phyloP scores from a whole-genome alignment of 2,797 vertebrate genomes.

The Acrocephalus scirpaceus region DNA sequence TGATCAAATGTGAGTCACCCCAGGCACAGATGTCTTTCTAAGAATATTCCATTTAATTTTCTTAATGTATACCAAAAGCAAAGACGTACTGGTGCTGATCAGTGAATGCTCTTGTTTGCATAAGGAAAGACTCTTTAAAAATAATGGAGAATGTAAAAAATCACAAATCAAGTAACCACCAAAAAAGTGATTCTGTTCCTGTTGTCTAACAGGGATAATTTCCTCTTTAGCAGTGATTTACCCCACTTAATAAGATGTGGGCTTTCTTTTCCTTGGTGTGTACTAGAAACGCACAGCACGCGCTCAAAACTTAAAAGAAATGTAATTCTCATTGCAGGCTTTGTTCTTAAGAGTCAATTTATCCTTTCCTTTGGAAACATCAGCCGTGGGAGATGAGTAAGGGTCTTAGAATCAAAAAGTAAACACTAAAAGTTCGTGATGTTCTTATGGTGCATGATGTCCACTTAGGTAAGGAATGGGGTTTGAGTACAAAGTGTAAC shows the following conservation, averaged over 20 bases:
- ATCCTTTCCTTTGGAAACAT: background rate
- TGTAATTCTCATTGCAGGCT: background rate
- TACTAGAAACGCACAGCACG: background rate
- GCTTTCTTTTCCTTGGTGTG: background rate
- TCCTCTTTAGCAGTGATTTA: background rate
- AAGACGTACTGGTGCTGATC: slow-evolving; percentile 61
- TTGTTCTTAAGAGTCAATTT: background rate
- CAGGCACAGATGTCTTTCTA: slow-evolving; percentile 79
- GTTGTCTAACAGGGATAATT: slow-evolving; percentile 59
- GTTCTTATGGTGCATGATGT: background rate
- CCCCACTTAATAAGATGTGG: background rate
- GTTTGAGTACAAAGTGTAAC: background rate
- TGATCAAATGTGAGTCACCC: slow-evolving; percentile 78
- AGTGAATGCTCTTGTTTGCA: slow-evolving; percentile 63
- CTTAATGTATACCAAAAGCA: slow-evolving; percentile 70
- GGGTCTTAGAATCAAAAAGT: background rate
- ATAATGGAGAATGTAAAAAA: background rate
- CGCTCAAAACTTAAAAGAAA: background rate
- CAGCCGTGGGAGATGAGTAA: background rate
- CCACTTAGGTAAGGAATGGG: background rate
- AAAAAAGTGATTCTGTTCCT: background rate
- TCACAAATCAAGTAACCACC: background rate
- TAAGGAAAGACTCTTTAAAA: slow-evolving; percentile 65
- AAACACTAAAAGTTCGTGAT: background rate
- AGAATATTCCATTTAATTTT: slow-evolving; percentile 78